A percentile compares a stretch with the other conserved stretches of the same genome.
phyloP scores from a whole-genome alignment of 2,888 invertebrate genomes.

The Cataglyphis rosenhaueri region DNA sequence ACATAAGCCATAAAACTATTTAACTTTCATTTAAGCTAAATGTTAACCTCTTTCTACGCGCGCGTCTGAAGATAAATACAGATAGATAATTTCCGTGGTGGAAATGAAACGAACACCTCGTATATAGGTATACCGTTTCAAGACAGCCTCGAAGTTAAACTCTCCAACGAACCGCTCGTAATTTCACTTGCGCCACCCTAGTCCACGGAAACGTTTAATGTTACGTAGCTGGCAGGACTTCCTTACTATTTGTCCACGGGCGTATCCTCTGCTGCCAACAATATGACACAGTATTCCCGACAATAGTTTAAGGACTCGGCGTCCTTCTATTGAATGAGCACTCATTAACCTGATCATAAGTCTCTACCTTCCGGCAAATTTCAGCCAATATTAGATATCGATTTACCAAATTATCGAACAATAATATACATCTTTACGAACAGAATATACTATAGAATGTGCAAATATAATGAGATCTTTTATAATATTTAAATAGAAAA shows the following conservation, averaged over 20 bases:
- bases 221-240: slow-evolving; percentile 63
- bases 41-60: slow-evolving; percentile 16
- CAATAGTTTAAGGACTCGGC: slow-evolving; percentile 25
- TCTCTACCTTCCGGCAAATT: slow-evolving; percentile 29
- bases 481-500: not conserved
- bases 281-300: slow-evolving; percentile 42
- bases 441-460: not conserved
- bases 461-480: not conserved
- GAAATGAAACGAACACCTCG: slow-evolving; percentile 43
- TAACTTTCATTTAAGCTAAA: slow-evolving; percentile 31
- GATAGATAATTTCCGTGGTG: slow-evolving; percentile 29
- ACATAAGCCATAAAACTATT: slow-evolving; percentile 3
- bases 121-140: slow-evolving; percentile 33
- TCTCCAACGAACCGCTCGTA: slow-evolving; percentile 55
- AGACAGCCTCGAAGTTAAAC: slow-evolving; percentile 59
- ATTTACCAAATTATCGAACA: slow-evolving; percentile 21
- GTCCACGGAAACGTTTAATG: slow-evolving; percentile 65
- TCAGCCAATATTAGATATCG: slow-evolving; percentile 8
- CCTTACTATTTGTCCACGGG: slow-evolving; percentile 41
- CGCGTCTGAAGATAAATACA: slow-evolving; percentile 25
- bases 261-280: slow-evolving; percentile 30
- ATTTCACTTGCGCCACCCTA: slow-evolving; percentile 60
- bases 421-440: not conserved
- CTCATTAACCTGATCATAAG: slow-evolving; percentile 34
- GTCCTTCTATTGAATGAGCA: slow-evolving; percentile 2